phyloP scores from a whole-genome alignment of 37 sponge, comb jelly and placozoan species.

The Axinella damicornis region DNA sequence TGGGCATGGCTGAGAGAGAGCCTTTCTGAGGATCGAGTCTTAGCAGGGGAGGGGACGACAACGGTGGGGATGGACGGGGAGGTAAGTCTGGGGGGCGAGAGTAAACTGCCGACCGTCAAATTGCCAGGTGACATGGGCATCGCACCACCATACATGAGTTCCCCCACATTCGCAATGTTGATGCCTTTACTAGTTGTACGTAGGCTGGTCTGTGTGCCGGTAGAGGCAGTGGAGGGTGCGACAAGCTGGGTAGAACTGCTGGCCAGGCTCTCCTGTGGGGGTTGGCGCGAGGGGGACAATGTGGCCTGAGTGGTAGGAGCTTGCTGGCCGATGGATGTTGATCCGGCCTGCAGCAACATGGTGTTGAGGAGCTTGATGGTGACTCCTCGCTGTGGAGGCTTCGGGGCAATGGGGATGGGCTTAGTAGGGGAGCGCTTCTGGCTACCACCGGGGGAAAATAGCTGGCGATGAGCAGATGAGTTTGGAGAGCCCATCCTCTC shows the following conservation, averaged over 20 bases:
- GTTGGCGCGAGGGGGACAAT: neutral
- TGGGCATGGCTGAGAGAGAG: constrained; percentile 4
- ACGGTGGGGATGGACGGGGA: constrained; percentile 38
- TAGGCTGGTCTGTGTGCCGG: constrained; percentile 32
- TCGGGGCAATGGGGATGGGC: constrained; percentile 1
- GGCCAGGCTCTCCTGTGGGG: neutral
- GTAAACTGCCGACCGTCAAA: neutral
- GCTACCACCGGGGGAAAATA: constrained; percentile 40
- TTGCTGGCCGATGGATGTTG: neutral
- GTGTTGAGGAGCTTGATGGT: neutral
- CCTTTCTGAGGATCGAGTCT: neutral
- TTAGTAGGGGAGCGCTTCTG: constrained; percentile 4
- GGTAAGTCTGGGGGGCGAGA: constrained; percentile 31
- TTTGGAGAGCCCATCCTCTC: constrained; percentile 59
- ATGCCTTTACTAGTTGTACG: too few species aligned
- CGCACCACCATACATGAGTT: too few species aligned
- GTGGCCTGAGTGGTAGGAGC: neutral
- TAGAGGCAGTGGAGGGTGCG: neutral
- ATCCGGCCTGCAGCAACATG: neutral
- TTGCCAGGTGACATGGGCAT: too few species aligned
- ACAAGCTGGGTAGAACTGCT: neutral
- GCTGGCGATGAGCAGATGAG: constrained; percentile 58
- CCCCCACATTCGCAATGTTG: too few species aligned
- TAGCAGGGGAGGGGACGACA: constrained; percentile 19
- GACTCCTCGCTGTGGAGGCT: constrained; percentile 13